Evolutionary conservation across 2,888 invertebrate genomes (phyloP).

Genomic region (Xestia xanthographa): DNA sequence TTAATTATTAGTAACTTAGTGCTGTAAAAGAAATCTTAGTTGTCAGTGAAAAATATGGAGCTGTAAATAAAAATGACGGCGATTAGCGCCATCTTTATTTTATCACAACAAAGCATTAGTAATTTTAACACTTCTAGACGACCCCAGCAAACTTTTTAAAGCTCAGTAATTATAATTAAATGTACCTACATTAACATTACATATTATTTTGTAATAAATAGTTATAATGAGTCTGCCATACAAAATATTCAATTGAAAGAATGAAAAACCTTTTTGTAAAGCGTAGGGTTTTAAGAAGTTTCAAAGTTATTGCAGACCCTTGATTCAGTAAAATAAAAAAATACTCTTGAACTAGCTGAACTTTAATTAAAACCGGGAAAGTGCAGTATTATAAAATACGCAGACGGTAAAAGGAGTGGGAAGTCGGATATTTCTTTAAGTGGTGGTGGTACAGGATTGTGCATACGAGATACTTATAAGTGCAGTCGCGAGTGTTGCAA

Average conservation of each 20-base stretch:
- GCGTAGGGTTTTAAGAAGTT: slow-evolving; percentile 46
- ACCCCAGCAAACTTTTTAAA: too few species aligned
- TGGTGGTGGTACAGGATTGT: slow-evolving; percentile 16
- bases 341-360: slow-evolving; percentile 74
- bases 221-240: background rate
- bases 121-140: too few species aligned
- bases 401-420: slow-evolving; percentile 68
- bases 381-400: slow-evolving; percentile 76
- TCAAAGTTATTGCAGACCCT: slow-evolving; percentile 64
- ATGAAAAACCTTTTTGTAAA: slow-evolving; percentile 29
- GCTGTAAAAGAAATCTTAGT: too few species aligned
- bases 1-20: too few species aligned
- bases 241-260: slow-evolving; percentile 21
- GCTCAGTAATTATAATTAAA: background rate
- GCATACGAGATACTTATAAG: slow-evolving; percentile 29
- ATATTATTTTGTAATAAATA: background rate
- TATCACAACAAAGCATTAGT: background rate
- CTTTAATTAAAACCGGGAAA: slow-evolving; percentile 85
- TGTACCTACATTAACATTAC: background rate
- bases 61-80: background rate
- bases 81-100: background rate
- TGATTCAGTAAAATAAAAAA: slow-evolving; percentile 79
- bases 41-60: too few species aligned
- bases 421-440: slow-evolving; percentile 68
- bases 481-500: background rate